Conservation (phyloP, 2,113 vertebrate species). For the Leiothrix lutea region DNA sequence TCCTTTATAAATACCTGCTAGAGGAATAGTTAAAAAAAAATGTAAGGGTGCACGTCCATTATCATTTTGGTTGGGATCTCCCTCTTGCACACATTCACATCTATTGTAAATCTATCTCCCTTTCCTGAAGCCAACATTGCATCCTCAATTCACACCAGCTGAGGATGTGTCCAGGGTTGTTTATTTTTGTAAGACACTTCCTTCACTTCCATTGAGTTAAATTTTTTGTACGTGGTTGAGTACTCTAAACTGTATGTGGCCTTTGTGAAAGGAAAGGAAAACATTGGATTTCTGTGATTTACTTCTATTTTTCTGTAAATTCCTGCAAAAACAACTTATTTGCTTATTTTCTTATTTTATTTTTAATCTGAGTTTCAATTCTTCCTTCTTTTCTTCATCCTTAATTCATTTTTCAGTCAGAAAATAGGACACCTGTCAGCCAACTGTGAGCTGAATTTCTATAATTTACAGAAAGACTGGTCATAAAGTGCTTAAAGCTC, state of each 20-base stretch:
- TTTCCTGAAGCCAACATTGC: neutral
- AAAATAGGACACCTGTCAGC: conserved; percentile 53
- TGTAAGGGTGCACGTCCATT: neutral
- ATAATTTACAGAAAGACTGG: conserved; percentile 32
- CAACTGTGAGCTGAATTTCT: conserved; percentile 54
- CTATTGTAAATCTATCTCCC: neutral
- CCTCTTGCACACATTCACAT: neutral
- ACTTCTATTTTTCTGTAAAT: neutral
- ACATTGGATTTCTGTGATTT: neutral
- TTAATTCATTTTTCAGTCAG: neutral
- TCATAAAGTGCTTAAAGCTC: conserved; percentile 49
- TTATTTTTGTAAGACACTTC: neutral
- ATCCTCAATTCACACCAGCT: neutral
- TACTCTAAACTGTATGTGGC: neutral
- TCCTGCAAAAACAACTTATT: neutral
- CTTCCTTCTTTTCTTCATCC: neutral
- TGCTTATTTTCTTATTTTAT: neutral
- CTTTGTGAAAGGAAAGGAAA: neutral
- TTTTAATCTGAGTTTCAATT: neutral
- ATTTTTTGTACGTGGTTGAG: neutral
- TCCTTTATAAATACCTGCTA: neutral
- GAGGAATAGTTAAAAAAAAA: neutral
- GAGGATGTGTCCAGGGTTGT: neutral
- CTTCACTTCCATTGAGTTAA: neutral
- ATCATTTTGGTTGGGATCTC: neutral